A percentile compares a stretch with the other conserved stretches of the same genome.
phyloP scores from a whole-genome alignment of 1,140 invertebrate species.

The Pogonomyrmex barbatus region DNA sequence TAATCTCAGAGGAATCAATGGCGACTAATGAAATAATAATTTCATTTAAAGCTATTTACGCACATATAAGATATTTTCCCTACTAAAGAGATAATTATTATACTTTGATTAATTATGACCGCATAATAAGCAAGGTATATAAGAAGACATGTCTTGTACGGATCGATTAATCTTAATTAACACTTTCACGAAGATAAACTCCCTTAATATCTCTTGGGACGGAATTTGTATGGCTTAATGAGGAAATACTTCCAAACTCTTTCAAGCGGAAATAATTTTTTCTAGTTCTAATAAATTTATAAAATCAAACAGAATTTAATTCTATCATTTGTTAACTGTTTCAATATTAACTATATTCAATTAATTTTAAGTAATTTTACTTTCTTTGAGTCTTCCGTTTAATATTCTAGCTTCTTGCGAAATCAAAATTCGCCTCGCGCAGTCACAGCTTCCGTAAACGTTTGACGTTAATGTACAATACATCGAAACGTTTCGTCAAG shows the following conservation, averaged over 20 bases:
- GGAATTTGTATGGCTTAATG: background rate
- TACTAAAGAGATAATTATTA: constrained; percentile 4
- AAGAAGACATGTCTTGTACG: background rate
- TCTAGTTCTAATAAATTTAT: background rate
- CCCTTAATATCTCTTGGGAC: background rate
- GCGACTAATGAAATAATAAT: constrained; percentile 22
- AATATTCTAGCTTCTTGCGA: background rate
- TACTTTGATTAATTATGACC: constrained; percentile 25
- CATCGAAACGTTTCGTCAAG: background rate
- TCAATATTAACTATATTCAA: background rate
- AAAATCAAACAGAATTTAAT: background rate
- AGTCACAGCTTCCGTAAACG: constrained; percentile 11
- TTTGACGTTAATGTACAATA: constrained; percentile 32
- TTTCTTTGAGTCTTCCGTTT: background rate
- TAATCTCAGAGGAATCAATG: constrained; percentile 2
- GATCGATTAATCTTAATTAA: constrained; percentile 56
- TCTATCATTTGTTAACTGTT: background rate
- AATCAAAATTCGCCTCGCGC: constrained; percentile 28
- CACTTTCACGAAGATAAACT: constrained; percentile 9
- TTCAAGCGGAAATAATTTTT: background rate
- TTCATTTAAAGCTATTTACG: background rate
- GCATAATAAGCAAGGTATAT: background rate
- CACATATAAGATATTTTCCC: background rate
- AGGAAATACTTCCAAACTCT: background rate
- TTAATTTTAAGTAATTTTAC: background rate